Evolutionary conservation across 2,113 vertebrate genomes (phyloP), one percentile per base, ranked within the genome.

Genomic region (Calidris pugnax): DNA sequence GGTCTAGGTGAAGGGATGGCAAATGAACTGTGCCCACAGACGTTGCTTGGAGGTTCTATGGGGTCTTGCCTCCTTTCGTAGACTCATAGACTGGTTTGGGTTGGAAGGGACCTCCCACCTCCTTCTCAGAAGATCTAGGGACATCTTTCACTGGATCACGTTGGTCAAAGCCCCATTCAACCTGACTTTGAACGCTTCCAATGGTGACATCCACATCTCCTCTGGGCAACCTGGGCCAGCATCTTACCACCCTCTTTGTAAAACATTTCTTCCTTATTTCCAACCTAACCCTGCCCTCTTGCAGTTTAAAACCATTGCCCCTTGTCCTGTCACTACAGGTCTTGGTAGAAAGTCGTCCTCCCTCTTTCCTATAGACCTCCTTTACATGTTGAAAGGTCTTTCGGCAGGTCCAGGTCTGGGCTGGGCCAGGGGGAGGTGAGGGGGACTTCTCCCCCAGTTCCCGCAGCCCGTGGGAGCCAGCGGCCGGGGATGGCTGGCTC

Each of bases 161-260:
- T 1, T 63, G 4, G 12, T 82, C 66, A 43, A 62, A 71, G 27
- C 10, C 16, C 4, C 0, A 0, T 71, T 63, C 75, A 17, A 0
- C 43, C 32, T 50, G 72, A 4, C 5, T 4, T 37, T 50, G 39
- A 2, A 4, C n/a, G 8, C 26, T 80, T 45, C 8, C 48, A 72
- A 4, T 10, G 43, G 20, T 50, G 67, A 2, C 27, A 59, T 11
- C 33, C 60, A 53, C 26, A 63, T 5, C 19, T 83, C 6, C 57
- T 45, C 37, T 72, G 41, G 37, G 7, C 47, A 79, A 0, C 51
- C 22, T 63, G 28, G 59, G 3, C 69, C 28, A 33, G 39, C 1
- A 12, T 14, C 63, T 84, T 3, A 0, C 1, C 60, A 35, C 35
- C 30, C 37, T 77, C 60, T 7, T 8, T 2, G 1, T n/a, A 35